phyloP scores from a whole-genome alignment of 1,140 invertebrate species.

The Thaumatotibia leucotreta region DNA sequence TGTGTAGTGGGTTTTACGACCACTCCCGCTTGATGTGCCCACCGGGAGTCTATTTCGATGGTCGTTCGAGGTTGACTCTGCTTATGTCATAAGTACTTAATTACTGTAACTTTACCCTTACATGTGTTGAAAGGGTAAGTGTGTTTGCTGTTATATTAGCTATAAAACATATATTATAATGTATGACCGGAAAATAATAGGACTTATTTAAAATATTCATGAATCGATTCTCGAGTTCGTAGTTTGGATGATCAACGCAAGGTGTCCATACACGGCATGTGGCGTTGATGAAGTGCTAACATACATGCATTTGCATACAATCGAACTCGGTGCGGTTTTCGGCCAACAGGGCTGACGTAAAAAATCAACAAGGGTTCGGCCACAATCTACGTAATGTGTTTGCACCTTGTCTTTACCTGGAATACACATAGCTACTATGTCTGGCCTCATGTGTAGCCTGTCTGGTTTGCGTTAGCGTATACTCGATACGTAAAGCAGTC shows the following conservation, averaged over 20 bases:
- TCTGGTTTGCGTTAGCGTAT: too few relatives aligned
- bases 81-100: slow-evolving; percentile 1
- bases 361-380: not conserved
- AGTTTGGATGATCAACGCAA: not conserved
- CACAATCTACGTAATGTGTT: slow-evolving; percentile 6
- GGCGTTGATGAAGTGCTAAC: not conserved
- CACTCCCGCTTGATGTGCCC: slow-evolving; percentile 19
- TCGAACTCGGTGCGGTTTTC: slow-evolving; percentile 5
- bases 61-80: not conserved
- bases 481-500: too few relatives aligned
- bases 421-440: not conserved
- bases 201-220: not conserved
- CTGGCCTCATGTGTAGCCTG: too few relatives aligned
- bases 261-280: slow-evolving; percentile 1
- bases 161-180: not conserved
- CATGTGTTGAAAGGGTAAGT: not conserved
- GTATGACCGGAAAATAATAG: too few relatives aligned
- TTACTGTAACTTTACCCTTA: slow-evolving; percentile 1
- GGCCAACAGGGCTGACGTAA: not conserved
- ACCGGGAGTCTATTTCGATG: slow-evolving; percentile 19
- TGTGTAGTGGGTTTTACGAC: slow-evolving; percentile 25
- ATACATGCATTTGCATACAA: slow-evolving; percentile 10
- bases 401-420: not conserved
- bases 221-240: not conserved
- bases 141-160: not conserved